A percentile compares a stretch with the other conserved stretches of the same genome.
These are phyloP conservation scores for Tupaia tana DNA, from an alignment of 2,113 vertebrate species.

Conservation along the genomic window DNA sequence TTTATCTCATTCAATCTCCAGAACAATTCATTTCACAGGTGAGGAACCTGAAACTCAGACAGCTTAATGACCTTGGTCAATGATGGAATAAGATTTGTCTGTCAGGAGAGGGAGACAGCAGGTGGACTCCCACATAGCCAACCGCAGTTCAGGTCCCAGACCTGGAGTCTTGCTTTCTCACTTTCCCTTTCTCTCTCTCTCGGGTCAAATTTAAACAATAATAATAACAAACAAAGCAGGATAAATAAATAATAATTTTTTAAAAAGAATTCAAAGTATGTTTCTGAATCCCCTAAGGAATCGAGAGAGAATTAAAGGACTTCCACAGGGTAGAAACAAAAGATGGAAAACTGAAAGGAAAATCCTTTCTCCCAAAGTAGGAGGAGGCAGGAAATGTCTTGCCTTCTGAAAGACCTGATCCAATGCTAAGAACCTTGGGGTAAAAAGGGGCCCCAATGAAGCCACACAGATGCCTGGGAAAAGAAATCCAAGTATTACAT, in stretches of 20 bases:
- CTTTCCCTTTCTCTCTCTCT: no score
- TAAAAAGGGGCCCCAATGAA: fast-evolving
- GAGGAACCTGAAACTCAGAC: conserved; percentile 26
- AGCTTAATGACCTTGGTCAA: conserved; percentile 1
- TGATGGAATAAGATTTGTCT: not conserved
- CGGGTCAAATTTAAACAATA: no score
- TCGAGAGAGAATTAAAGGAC: not conserved
- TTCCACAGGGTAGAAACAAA: not conserved
- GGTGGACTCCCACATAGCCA: no score
- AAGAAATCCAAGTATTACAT: not conserved
- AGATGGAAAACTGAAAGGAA: not conserved
- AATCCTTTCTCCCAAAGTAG: not conserved
- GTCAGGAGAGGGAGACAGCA: no score
- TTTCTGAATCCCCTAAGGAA: not conserved
- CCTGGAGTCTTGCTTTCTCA: no score
- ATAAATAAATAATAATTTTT: no score
- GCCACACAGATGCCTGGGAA: not conserved
- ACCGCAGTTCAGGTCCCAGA: no score
- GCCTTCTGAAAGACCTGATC: not conserved
- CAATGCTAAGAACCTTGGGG: not conserved
- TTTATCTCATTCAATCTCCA: not conserved
- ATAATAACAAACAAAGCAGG: no score
- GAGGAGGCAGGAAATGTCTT: not conserved
- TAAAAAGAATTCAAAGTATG: not conserved
- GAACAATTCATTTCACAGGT: conserved; percentile 6